phyloP scores from a whole-genome alignment of 2,113 vertebrate species.

The Ascaphus truei region DNA sequence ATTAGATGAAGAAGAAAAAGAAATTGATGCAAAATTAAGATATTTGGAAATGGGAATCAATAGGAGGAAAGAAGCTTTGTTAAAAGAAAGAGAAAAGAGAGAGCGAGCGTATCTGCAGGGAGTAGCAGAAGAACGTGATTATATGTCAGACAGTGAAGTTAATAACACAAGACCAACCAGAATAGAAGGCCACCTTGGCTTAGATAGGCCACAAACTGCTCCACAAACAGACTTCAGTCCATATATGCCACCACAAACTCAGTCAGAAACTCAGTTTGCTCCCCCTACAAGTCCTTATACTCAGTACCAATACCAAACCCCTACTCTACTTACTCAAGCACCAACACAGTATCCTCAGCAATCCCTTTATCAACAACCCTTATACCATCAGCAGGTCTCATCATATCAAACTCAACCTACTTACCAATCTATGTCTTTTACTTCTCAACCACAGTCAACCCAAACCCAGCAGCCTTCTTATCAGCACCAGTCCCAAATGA shows the following conservation, averaged over 20 bases:
- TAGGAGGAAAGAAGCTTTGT: conserved; percentile 90
- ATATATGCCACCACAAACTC: conserved; percentile 90
- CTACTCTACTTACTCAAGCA: conserved; percentile 80
- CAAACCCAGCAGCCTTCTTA: conserved; percentile 79
- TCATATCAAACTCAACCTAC: conserved; percentile 88
- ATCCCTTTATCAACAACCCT: conserved; percentile 81
- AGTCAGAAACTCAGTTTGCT: conserved; percentile 86
- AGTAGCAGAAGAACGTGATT: conserved; percentile 95
- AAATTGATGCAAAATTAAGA: conserved; percentile 94
- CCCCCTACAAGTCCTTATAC: conserved; percentile 87
- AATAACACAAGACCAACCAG: conserved; percentile 83
- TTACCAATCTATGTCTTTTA: conserved; percentile 87
- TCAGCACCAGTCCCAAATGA: conserved; percentile 83
- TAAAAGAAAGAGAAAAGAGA: conserved; percentile 95
- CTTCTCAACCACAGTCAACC: conserved; percentile 77
- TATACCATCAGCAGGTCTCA: conserved; percentile 89
- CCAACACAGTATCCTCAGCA: conserved; percentile 88
- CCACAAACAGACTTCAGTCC: conserved; percentile 92
- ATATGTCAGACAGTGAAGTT: conserved; percentile 98
- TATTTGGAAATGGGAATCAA: conserved; percentile 99
- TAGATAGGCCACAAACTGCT: conserved; percentile 89
- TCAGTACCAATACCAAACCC: conserved; percentile 86
- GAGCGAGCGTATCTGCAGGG: conserved; percentile 96
- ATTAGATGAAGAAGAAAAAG: conserved; percentile 96
- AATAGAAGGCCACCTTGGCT: conserved; percentile 74